Percentiles rank a stretch among this genome's conserved stretches.
These are phyloP conservation scores for Carabus problematicus DNA, from an alignment of 2,888 invertebrate species.

Conservation along the genomic window DNA sequence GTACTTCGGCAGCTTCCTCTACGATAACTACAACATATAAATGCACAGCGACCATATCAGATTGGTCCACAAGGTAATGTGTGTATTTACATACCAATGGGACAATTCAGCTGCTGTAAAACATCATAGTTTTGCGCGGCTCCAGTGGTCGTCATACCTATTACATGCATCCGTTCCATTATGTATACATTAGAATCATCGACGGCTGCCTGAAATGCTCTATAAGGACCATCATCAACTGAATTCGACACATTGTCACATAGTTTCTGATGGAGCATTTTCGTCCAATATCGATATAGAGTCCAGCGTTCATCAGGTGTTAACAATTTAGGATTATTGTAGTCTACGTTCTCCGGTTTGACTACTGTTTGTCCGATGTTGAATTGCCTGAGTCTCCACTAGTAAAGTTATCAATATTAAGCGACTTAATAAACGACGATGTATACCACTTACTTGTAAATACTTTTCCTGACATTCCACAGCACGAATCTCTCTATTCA, in stretches of 20 bases:
- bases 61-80: too few relatives aligned
- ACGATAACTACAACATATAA: conserved; percentile 57
- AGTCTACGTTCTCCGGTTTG: conserved; percentile 1
- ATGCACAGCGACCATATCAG: too few relatives aligned
- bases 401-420: neutral
- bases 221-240: conserved; percentile 44
- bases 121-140: conserved; percentile 58
- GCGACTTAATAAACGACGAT: neutral
- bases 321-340: neutral
- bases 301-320: conserved; percentile 39
- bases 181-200: conserved; percentile 52
- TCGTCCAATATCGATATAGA: conserved; percentile 39
- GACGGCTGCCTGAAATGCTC: conserved; percentile 58
- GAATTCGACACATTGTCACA: conserved; percentile 17
- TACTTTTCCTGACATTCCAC: too few relatives aligned
- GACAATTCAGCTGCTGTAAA: conserved; percentile 53
- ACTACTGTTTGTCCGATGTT: conserved; percentile 4
- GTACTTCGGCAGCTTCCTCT: conserved; percentile 69
- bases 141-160: conserved; percentile 62
- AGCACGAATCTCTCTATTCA: too few relatives aligned
- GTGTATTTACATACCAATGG: conserved; percentile 49
- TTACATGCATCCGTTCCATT: conserved; percentile 50
- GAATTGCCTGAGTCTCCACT: conserved; percentile 16
- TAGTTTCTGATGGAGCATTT: neutral
- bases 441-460: too few relatives aligned